Percentiles rank a stretch among this genome's conserved stretches.
Evolutionary conservation across 2,888 invertebrate genomes (phyloP).

Genomic region (Drosophila paramelanica): DNA sequence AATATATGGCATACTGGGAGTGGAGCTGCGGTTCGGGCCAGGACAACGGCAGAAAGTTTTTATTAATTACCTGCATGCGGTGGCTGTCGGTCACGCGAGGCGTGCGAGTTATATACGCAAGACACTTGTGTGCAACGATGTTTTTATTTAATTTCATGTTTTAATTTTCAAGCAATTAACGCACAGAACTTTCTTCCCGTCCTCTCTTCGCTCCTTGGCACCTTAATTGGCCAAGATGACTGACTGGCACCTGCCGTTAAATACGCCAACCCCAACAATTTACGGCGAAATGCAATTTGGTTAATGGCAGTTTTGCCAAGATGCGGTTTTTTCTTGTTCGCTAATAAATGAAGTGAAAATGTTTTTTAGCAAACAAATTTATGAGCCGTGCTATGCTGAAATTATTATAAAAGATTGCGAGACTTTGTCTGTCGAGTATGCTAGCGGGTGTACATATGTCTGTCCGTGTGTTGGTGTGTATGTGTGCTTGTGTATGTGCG

Average conservation of each 20-base stretch:
- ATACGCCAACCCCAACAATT: conserved; percentile 26
- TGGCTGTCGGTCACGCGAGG: conserved; percentile 50
- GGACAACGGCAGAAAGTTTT: conserved; percentile 63
- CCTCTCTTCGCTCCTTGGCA: conserved; percentile 1
- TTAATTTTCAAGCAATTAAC: conserved; percentile 80
- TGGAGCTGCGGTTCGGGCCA: conserved; percentile 53
- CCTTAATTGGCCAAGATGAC: conserved; percentile 56
- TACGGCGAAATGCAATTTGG: conserved; percentile 40
- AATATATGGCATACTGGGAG: conserved; percentile 28
- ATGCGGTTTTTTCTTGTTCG: conserved; percentile 27
- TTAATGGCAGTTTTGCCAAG: conserved; percentile 9
- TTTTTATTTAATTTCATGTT: conserved; percentile 81
- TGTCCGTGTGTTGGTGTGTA: conserved; percentile 10
- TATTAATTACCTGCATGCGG: conserved; percentile 79
- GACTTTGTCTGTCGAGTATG: not conserved
- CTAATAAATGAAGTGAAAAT: conserved; percentile 80
- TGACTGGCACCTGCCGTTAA: conserved; percentile 39
- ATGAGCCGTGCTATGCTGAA: conserved; percentile 69
- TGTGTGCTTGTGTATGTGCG: conserved; percentile 18
- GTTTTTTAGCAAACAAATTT: conserved; percentile 76
- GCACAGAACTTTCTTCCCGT: conserved; percentile 43
- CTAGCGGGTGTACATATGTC: conserved; percentile 6
- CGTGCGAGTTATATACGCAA: conserved; percentile 63
- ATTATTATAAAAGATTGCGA: conserved; percentile 75
- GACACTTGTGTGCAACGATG: conserved; percentile 72